Base-by-base conservation (phyloP, 92 coral and sea anemone genomes). In the Epizoanthus ramosus region DNA sequence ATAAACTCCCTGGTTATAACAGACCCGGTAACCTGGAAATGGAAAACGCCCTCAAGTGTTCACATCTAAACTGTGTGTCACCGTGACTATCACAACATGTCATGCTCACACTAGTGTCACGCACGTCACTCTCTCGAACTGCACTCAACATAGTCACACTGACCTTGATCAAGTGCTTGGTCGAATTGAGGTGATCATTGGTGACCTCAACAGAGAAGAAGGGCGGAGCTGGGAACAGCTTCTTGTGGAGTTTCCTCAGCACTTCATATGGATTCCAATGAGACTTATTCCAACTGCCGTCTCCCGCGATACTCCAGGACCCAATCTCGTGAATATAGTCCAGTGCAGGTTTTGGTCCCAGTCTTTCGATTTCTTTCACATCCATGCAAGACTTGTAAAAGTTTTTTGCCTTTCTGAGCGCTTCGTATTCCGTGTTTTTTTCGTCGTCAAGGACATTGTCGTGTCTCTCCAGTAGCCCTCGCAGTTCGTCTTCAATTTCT, bases 171-270 rank as follows among this genome's bases (percentile, higher is more conserved):
- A 97, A 87, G 60, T 97, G 99, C 70, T 89, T 97, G 47, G 99
- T 90, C 9, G 99, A 97, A 57, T 97, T 97, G 23, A 97, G 92
- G 79, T 97, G 99, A 85, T 97, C 99, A 84, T 97, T 97, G 37
- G 99, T 97, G 63, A 97, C 97, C 80, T 94, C 99, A 65, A 97
- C 94, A n/a, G 99, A 92, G 83, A 97, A 97, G 81, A 97, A 97
- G 17, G 99, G 95, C 28, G 98, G 83, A 31, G 99, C 99, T 31
- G 99, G 99, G 70, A 94, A 97, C 63, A 94, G 94, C 28, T 92
- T 76, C 53, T 89, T 90, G 81, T 97, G 99, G 24, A 97, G 74
- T 37, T 90, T 76, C 80, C 89, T 89, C 73, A 97, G 52, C 37
- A 90, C 91, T 81, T 56, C 63, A 80, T 94, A 85, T 45, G 93